Base-by-base conservation (phyloP, 2,797 vertebrate species). In the Tokudaia tokunoshimensis region DNA sequence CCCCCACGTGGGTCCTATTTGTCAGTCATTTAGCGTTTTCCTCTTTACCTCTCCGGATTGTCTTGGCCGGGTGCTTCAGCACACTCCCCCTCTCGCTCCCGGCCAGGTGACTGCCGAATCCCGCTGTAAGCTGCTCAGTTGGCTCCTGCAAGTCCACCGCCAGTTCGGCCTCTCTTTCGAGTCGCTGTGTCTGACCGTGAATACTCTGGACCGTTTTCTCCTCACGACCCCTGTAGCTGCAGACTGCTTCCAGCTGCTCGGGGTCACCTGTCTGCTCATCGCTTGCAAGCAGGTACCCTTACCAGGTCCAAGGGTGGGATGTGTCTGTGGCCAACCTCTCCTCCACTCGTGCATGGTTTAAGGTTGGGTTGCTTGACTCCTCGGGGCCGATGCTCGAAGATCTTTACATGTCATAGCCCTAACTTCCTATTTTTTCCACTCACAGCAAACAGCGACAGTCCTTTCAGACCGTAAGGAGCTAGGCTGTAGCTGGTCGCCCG, bases 181-280 rank as follows among this genome's bases (percentile, higher is more conserved):
- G 98, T 99, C 99, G 0, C 99, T 99, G 96, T 99, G 99, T 96
- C 98, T 99, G 96, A 97, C 99, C 0, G 99, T 99, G 92, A 99
- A 99, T 98, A 99, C 99, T 87, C 98, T 99, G 98, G 99, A 99
- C 98, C 98, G 99, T 57, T 99, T 99, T 97, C 98, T 99, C 88
- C 96, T 97, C 61, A 99, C 99, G 63, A 99, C 99, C 0, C 99
- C 99, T 0, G 99, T 99, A 86, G 99, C 99, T 12, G 98, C 99
- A 0, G 99, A 99, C 98, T 99, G 99, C 98, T 99, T 99, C 98
- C 99, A 99, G 98, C 98, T 99, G 1, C 98, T 99, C 52, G 99
- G 99, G 0, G 98, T 99, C 94, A 99, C 99, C 0, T 98, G 99
- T 0, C 98, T 99, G 57, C 99, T 99, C 85, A 98, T 99, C 2